Percentiles rank a stretch among this genome's conserved stretches.
Evolutionary conservation across 2,797 vertebrate species (phyloP).

Genomic region (Lophura swinhoii): DNA sequence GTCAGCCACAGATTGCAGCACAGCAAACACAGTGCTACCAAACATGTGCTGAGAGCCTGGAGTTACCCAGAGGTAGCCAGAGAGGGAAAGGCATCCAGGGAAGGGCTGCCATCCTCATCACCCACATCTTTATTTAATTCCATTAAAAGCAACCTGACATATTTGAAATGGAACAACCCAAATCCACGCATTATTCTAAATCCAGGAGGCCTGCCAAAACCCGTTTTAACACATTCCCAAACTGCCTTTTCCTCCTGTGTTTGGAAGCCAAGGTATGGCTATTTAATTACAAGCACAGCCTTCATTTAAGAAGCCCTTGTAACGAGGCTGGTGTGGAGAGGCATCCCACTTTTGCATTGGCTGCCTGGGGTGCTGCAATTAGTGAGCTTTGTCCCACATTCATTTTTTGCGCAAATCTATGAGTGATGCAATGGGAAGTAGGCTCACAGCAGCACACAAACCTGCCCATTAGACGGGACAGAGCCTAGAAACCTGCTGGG

Average conservation of each 20-base stretch:
- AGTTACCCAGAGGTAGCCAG: neutral
- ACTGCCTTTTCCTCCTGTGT: slow-evolving; percentile 62
- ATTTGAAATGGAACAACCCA: slow-evolving; percentile 59
- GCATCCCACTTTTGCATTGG: slow-evolving; percentile 44
- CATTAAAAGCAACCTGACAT: slow-evolving; percentile 43
- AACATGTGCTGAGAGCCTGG: neutral
- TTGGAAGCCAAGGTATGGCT: slow-evolving; percentile 51
- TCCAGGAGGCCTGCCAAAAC: slow-evolving; percentile 71
- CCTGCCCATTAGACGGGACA: neutral
- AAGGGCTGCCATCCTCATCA: neutral
- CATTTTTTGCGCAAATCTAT: neutral
- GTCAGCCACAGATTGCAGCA: neutral
- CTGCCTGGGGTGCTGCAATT: neutral
- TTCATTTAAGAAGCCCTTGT: slow-evolving; percentile 1
- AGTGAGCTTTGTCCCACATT: slow-evolving; percentile 24
- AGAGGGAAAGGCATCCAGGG: slow-evolving; percentile 32
- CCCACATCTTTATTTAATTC: slow-evolving; percentile 75
- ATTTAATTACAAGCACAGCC: slow-evolving; percentile 64
- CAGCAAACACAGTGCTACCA: neutral
- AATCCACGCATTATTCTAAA: slow-evolving; percentile 66
- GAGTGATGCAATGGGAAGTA: neutral
- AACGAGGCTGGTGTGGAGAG: slow-evolving; percentile 30
- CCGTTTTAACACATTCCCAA: slow-evolving; percentile 65
- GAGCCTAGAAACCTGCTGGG: neutral
- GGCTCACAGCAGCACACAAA: neutral